Evolutionary conservation across 2,797 vertebrate species (phyloP).

Genomic region (Sparidentex hasta): DNA sequence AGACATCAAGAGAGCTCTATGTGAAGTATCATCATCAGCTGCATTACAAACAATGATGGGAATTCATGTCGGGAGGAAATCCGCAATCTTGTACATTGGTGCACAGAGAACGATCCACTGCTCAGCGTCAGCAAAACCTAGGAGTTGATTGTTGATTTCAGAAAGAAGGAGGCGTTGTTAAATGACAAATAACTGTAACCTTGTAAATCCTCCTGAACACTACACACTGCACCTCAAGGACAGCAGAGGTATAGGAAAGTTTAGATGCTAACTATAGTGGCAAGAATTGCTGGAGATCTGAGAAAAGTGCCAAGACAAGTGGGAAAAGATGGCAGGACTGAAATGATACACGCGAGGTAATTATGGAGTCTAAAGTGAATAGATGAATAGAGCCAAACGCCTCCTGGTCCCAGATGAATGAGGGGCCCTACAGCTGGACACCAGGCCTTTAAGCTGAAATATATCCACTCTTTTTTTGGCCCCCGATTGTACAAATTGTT

Average conservation of each 20-base stretch:
- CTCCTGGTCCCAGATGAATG: constrained; percentile 50
- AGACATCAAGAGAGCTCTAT: too few relatives aligned
- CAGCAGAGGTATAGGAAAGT: background rate
- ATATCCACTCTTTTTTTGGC: constrained; percentile 44
- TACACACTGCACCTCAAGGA: background rate
- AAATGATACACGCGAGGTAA: constrained; percentile 55
- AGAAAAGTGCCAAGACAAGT: constrained; percentile 29
- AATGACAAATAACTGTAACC: too few relatives aligned
- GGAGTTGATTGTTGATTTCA: too few relatives aligned
- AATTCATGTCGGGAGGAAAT: too few relatives aligned
- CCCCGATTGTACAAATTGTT: constrained; percentile 64
- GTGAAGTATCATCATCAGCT: too few relatives aligned
- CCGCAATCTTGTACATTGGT: too few relatives aligned
- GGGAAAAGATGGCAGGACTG: constrained; percentile 30
- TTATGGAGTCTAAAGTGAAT: constrained; percentile 55
- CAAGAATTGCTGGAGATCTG: constrained; percentile 31
- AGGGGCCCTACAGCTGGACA: constrained; percentile 61
- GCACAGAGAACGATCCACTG: too few relatives aligned
- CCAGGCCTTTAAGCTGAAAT: constrained; percentile 41
- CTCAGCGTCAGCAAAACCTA: too few relatives aligned
- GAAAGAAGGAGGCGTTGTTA: too few relatives aligned
- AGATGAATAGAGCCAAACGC: constrained; percentile 55
- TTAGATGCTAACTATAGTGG: constrained; percentile 6
- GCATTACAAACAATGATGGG: too few relatives aligned
- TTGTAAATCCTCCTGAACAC: too few relatives aligned